phyloP scores from a whole-genome alignment of 1,140 invertebrate genomes.

The Cyphomyrmex costatus region DNA sequence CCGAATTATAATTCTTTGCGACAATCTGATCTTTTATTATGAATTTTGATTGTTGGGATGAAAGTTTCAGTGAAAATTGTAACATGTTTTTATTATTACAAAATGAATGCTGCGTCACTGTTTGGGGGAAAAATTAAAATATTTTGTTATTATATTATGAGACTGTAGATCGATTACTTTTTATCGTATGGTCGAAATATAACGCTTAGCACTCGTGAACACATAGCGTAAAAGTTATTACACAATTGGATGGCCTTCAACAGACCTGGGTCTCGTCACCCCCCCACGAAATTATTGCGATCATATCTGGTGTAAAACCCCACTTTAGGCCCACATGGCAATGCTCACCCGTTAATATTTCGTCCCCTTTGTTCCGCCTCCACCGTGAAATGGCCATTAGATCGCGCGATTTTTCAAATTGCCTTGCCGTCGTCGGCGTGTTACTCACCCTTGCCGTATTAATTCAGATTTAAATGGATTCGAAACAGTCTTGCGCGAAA shows the following conservation, averaged over 20 bases:
- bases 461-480: slow-evolving; percentile 74
- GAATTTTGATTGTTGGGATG: slow-evolving; percentile 29
- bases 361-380: slow-evolving; percentile 71
- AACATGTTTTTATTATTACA: neutral
- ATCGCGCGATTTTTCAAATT: slow-evolving; percentile 82
- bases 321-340: slow-evolving; percentile 78
- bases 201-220: slow-evolving; percentile 47
- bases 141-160: neutral
- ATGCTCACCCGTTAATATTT: slow-evolving; percentile 75
- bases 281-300: slow-evolving; percentile 80
- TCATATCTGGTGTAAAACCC: slow-evolving; percentile 82
- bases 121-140: neutral
- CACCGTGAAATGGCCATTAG: slow-evolving; percentile 82
- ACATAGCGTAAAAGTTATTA: slow-evolving; percentile 41
- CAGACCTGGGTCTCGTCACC: slow-evolving; percentile 31
- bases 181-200: slow-evolving; percentile 27
- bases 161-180: neutral
- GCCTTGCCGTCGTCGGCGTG: slow-evolving; percentile 22
- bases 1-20: slow-evolving; percentile 29
- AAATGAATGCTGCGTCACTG: neutral
- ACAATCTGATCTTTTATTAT: slow-evolving; percentile 1
- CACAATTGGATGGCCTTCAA: slow-evolving; percentile 39
- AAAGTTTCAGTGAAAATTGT: slow-evolving; percentile 23
- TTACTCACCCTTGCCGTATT: slow-evolving; percentile 62
- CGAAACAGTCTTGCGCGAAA: slow-evolving; percentile 53